Base-by-base conservation (phyloP, 2,797 vertebrate species). In the Lepidocolaptes lacrymiger region DNA sequence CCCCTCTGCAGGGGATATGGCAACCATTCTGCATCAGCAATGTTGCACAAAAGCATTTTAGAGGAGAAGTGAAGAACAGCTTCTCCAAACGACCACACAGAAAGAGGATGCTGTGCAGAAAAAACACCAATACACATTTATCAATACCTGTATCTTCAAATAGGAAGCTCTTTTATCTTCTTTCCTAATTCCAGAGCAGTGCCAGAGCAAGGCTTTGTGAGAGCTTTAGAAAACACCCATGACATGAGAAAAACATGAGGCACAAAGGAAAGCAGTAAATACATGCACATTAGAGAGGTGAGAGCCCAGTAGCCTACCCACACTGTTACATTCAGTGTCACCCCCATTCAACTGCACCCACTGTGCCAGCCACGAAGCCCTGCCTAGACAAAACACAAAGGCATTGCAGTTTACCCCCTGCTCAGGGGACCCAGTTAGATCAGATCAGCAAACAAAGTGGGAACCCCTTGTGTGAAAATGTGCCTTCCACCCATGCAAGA, bases 41-140 rank as follows among this genome's bases (percentile, higher is more conserved):
- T 56, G 41, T 66, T 76, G 58, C 58, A 74, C 88, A 80, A 58
- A 51, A 82, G 26, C 21, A 41, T 85, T 91, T 83, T n/a, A 85
- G 61, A 83, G 46, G 34, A 68, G 59, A 92, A 86, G 55, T 81
- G 64, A 94, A 88, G 75, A 95, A 69, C 51, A 86, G 55, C 44
- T 92, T 85, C 82, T 79, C 62, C n/a, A 83, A 83, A 81, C 13
- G 28, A 8, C 2, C 73, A 81, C 32, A 37, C 1, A 79, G 72
- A 91, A 92, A 82, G 49, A 84, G 27, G 43, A 75, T 36, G 30
- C 24, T 39, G 39, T n/a, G 44, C 58, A 79, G 48, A n/a, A 37
- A 81, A 79, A 52, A 0, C 49, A 37, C 13, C 6, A 63, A 67
- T 67, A 80, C 56, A 19, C 32, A 59, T 58, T 91, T 89, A 74